A percentile compares a stretch with the other conserved stretches of the same genome.
Evolutionary conservation across 2,797 vertebrate genomes (phyloP).

Genomic region (Pteropus rufus): DNA sequence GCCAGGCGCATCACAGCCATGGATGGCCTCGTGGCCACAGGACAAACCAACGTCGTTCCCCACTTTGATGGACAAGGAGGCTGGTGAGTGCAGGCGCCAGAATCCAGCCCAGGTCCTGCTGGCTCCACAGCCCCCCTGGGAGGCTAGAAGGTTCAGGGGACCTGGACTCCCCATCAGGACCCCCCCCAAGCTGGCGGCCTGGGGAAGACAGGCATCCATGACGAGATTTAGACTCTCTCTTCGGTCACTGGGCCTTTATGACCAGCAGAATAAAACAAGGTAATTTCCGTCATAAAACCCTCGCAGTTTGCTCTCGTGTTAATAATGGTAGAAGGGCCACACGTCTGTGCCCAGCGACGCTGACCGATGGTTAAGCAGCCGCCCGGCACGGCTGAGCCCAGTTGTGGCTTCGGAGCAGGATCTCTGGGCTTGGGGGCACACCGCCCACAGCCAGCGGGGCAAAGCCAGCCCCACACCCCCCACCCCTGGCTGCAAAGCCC

Average conservation of each 20-base stretch:
- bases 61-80: accelerated
- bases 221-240: accelerated
- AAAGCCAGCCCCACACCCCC: not conserved
- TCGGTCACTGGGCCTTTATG: not conserved
- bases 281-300: not conserved
- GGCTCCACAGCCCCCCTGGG: not conserved
- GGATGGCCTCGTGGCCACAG: accelerated
- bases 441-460: not conserved
- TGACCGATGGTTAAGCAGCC: accelerated
- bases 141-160: accelerated
- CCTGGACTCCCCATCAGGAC: accelerated
- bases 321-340: too few relatives aligned
- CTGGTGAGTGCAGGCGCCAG: not conserved
- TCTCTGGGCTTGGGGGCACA: not conserved
- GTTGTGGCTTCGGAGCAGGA: accelerated
- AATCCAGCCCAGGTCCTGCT: too few relatives aligned
- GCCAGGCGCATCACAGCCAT: accelerated
- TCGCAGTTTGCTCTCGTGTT: accelerated
- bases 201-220: accelerated
- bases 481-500: accelerated
- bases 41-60: accelerated
- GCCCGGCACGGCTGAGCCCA: accelerated
- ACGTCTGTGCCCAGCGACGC: accelerated
- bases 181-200: too few relatives aligned
- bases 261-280: not conserved